phyloP scores from a whole-genome alignment of 2,797 vertebrate species.

The Notolabrus celidotus region DNA sequence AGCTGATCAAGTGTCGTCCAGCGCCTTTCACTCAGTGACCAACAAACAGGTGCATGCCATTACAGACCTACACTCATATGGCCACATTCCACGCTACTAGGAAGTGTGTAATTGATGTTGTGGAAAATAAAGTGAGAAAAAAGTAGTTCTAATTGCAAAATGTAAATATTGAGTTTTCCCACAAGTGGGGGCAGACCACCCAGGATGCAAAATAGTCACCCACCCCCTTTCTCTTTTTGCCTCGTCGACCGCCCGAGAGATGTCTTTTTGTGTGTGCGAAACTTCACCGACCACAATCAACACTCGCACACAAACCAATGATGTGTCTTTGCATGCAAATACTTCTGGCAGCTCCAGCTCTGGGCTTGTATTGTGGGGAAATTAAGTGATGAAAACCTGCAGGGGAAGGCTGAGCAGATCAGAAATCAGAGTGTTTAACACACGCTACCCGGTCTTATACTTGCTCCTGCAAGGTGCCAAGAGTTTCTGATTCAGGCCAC shows the following conservation, averaged over 20 bases:
- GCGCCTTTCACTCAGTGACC: constrained; percentile 51
- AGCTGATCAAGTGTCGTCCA: constrained; percentile 42
- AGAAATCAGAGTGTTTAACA: constrained; percentile 39
- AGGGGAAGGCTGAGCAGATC: constrained; percentile 41
- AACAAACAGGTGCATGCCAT: constrained; percentile 83
- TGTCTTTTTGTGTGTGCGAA: constrained; percentile 83
- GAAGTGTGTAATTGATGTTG: constrained; percentile 83
- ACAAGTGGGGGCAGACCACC: constrained; percentile 90
- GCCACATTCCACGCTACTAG: constrained; percentile 70
- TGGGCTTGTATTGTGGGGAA: constrained; percentile 72
- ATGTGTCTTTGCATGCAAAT: constrained; percentile 80
- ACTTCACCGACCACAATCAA: constrained; percentile 80
- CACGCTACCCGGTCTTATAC: constrained; percentile 42
- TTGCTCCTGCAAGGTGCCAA: constrained; percentile 61
- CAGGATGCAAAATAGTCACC: constrained; percentile 88
- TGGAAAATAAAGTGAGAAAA: constrained; percentile 87
- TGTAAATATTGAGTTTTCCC: constrained; percentile 92
- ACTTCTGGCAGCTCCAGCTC: constrained; percentile 67
- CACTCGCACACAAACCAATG: constrained; percentile 70
- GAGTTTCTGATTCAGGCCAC: constrained; percentile 45
- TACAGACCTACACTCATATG: constrained; percentile 45
- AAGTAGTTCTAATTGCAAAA: constrained; percentile 90
- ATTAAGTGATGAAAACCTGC: constrained; percentile 71
- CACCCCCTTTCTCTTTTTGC: constrained; percentile 78
- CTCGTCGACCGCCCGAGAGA: constrained; percentile 78